Evolutionary conservation across 2,797 vertebrate species (phyloP).

Genomic region (Urosaurus nigricauda): DNA sequence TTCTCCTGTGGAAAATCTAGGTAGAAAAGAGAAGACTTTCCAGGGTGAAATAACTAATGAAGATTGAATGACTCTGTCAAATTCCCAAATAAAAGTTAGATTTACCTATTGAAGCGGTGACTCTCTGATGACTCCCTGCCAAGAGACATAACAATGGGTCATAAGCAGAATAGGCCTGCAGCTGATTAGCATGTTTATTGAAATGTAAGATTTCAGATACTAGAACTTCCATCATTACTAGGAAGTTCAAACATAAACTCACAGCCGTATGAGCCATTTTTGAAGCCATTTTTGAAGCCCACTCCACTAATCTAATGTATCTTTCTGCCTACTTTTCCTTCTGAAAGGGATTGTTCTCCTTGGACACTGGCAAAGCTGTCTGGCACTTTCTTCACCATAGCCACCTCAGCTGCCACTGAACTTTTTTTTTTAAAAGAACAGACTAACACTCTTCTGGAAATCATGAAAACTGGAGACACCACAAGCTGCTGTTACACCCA

Average conservation of each 20-base stretch:
- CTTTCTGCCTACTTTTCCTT: too few species aligned
- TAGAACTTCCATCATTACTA: not conserved
- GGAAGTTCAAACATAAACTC: not conserved
- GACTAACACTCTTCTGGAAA: not conserved
- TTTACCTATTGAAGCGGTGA: not conserved
- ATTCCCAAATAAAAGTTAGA: not conserved
- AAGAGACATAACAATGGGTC: not conserved
- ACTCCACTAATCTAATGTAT: too few species aligned
- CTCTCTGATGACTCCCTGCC: not conserved
- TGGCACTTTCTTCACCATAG: too few species aligned
- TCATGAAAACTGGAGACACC: slow-evolving; percentile 12
- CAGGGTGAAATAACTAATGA: not conserved
- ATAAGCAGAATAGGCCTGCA: not conserved
- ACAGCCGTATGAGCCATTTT: too few species aligned
- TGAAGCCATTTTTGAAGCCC: too few species aligned
- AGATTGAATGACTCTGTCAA: too few species aligned
- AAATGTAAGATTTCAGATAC: not conserved
- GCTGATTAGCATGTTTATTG: not conserved
- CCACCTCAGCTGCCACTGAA: too few species aligned
- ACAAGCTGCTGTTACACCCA: not conserved
- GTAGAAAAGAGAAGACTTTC: not conserved
- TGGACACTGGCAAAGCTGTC: too few species aligned
- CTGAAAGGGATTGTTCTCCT: too few species aligned
- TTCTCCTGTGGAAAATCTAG: too few species aligned
- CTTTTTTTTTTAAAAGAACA: too few species aligned